Evolutionary conservation across 2,888 invertebrate genomes (phyloP), one percentile per base, ranked within the genome.

Genomic region (Dione juno): DNA sequence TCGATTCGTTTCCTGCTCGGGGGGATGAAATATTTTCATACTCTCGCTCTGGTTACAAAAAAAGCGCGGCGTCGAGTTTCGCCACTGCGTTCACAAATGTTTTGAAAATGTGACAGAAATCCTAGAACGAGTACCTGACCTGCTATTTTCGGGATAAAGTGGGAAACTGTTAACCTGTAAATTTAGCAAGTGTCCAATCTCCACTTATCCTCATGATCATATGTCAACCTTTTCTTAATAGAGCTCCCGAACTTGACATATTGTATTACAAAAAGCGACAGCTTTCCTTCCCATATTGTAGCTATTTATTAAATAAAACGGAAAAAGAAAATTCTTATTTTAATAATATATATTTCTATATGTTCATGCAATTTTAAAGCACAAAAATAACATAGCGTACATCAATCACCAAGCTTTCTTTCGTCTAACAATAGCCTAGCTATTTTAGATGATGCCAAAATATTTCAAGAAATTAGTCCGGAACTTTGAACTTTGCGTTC

Each of bases 401-500:
- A n/a, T 48, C 16, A 48, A 48, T 48, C 48, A 16, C n/a, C 45
- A 58, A 13, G n/a, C n/a, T 35, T 13, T 35, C 35, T 14, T 14
- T 35, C n/a, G 0, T 48, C 48, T 16, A 63, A 63, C 63, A 63
- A 63, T 63, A 48, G 63, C 13, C n/a, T 41, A 16, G 16, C 35
- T 48, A 16, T 21, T 63, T 53, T 35, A 53, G n/a, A 35, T 37
- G 28, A 16, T 63, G 37, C 63, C 63, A 63, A 48, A 63, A 35
- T 63, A 63, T 63, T 48, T 16, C 9, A 63, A 63, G 35, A 35
- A 35, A 45, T 48, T 63, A 45, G 43, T 48, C 28, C 45, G 43
- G n/a, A 48, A 28, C 35, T 16, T 63, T 63, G 48, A 28, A 61
- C 45, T 45, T n/a, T n/a, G n/a, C 35, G n/a, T 63, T 63, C 43